These are phyloP conservation scores for Watsonalla cultraria DNA, from an alignment of 2,888 invertebrate species.

Conservation along the genomic window DNA sequence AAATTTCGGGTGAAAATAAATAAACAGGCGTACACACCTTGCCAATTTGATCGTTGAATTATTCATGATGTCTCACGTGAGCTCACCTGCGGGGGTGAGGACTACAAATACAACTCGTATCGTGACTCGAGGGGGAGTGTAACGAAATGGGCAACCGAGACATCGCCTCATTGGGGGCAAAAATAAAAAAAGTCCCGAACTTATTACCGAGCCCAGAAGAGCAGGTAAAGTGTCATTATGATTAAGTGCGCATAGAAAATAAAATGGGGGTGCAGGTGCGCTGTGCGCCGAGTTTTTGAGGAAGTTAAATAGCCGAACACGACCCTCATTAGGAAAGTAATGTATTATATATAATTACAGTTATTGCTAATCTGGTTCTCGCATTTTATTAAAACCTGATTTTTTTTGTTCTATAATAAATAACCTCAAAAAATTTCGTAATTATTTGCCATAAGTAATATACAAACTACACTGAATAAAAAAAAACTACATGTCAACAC, in stretches of 20 bases:
- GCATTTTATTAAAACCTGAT: too few species aligned
- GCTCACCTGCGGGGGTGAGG: constrained; percentile 49
- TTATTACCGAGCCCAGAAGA: constrained; percentile 39
- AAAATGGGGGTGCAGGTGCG: constrained; percentile 17
- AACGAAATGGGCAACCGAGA: constrained; percentile 63
- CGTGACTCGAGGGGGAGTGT: constrained; percentile 43
- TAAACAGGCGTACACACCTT: constrained; percentile 68
- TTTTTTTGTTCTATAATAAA: too few species aligned
- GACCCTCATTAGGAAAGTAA: constrained; percentile 4
- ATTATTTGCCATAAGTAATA: too few species aligned
- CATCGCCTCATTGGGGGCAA: constrained; percentile 48
- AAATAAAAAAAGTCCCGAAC: constrained; percentile 45
- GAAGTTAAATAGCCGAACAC: constrained; percentile 1
- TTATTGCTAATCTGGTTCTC: too few species aligned
- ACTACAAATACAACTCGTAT: constrained; percentile 50
- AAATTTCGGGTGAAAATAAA: constrained; percentile 66
- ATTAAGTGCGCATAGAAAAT: constrained; percentile 31
- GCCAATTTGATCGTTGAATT: constrained; percentile 75
- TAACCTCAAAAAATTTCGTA: too few species aligned
- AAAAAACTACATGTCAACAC: neutral
- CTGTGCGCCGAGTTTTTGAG: constrained; percentile 13
- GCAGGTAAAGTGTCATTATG: constrained; percentile 34
- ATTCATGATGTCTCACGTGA: constrained; percentile 70
- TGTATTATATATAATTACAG: neutral
- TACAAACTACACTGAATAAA: neutral